phyloP scores from a whole-genome alignment of 2,113 vertebrate genomes.

The Polyodon spathula region DNA sequence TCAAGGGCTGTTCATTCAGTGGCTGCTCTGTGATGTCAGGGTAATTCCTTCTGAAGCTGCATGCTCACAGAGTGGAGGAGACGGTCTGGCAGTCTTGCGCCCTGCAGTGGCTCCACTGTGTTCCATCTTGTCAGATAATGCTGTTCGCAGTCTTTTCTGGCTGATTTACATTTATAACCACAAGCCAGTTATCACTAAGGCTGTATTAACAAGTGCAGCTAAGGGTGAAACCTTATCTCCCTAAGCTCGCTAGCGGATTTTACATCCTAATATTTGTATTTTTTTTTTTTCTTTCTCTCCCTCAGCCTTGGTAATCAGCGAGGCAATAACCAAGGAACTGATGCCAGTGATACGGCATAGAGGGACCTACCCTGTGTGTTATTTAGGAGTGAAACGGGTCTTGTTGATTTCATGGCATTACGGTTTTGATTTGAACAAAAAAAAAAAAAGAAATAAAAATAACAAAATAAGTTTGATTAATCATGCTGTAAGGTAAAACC shows the following conservation, averaged over 20 bases:
- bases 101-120: slow-evolving; percentile 72
- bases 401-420: too few relatives aligned
- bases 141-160: slow-evolving; percentile 68
- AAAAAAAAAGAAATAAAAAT: too few relatives aligned
- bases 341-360: too few relatives aligned
- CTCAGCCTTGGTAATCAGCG: slow-evolving; percentile 9
- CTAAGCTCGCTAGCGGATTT: slow-evolving; percentile 1
- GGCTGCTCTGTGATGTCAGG: slow-evolving; percentile 58
- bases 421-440: too few relatives aligned
- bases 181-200: slow-evolving; percentile 55
- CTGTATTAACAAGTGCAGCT: slow-evolving; percentile 57
- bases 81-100: slow-evolving; percentile 60
- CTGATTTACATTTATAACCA: slow-evolving; percentile 67
- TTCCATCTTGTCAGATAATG: slow-evolving; percentile 77
- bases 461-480: too few relatives aligned
- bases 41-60: slow-evolving; percentile 75
- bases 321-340: too few relatives aligned
- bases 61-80: slow-evolving; percentile 60
- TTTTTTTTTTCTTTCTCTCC: not conserved
- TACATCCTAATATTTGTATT: too few relatives aligned
- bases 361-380: too few relatives aligned
- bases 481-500: too few relatives aligned
- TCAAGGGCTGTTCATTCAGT: slow-evolving; percentile 70
- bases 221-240: slow-evolving; percentile 26
- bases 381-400: too few relatives aligned